Conservation (phyloP, 2,888 invertebrate species). For the Scrobipalpa costella region DNA sequence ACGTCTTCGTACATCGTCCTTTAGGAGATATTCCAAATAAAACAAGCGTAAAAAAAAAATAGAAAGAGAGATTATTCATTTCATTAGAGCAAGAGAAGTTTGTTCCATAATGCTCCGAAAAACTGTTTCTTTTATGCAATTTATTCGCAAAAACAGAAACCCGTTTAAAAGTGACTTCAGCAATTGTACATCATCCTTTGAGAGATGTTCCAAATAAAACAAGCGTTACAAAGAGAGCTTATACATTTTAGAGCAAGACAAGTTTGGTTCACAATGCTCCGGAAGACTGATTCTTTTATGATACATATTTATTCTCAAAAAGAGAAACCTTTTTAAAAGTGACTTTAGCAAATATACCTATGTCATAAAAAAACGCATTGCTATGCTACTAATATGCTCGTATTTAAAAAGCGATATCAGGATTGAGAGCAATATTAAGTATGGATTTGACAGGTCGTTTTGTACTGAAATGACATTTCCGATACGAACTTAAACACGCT, state of each 20-base stretch:
- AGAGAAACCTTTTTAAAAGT: no score
- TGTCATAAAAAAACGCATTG: no score
- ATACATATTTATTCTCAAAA: no score
- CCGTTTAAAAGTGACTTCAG: no score
- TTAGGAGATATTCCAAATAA: constrained; percentile 16
- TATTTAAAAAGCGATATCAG: no score
- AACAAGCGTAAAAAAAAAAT: constrained; percentile 25
- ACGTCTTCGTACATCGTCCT: constrained; percentile 18
- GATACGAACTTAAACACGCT: no score
- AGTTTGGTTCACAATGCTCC: constrained; percentile 22
- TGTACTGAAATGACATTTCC: no score
- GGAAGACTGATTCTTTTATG: not conserved
- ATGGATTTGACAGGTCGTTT: no score
- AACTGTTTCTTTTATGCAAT: not conserved
- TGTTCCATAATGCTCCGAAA: not conserved
- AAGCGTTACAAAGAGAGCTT: constrained; percentile 47
- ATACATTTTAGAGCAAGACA: constrained; percentile 59
- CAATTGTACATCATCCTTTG: not conserved
- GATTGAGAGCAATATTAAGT: no score
- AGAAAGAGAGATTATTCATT: constrained; percentile 59
- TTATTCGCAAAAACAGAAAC: not conserved
- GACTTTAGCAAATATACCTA: no score
- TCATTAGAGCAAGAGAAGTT: constrained; percentile 54
- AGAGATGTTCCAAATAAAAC: constrained; percentile 19
- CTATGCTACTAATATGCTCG: no score